Conservation (phyloP, 2,888 invertebrate species). For the Timandra comae region DNA sequence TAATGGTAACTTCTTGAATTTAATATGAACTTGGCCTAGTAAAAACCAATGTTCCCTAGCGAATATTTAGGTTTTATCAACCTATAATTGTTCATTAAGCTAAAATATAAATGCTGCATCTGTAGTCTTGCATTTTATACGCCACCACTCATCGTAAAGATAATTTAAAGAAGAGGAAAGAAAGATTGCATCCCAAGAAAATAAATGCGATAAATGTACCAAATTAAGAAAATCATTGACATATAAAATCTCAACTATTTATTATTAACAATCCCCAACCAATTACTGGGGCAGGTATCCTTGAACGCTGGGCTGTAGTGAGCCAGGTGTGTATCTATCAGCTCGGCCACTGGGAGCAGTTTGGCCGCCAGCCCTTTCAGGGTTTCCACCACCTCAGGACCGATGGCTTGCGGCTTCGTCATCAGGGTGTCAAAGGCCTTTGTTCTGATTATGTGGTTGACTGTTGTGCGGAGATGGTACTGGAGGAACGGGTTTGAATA, state of each 20-base stretch:
- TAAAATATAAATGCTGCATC: too few relatives aligned
- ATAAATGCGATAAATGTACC: too few relatives aligned
- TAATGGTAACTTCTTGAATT: too few relatives aligned
- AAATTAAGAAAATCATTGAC: neutral
- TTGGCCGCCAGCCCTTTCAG: conserved; percentile 47
- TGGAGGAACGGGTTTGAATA: too few relatives aligned
- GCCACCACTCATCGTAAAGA: too few relatives aligned
- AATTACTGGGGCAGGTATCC: conserved; percentile 53
- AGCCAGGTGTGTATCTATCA: conserved; percentile 55
- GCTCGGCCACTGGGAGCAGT: conserved; percentile 51
- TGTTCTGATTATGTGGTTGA: conserved; percentile 50
- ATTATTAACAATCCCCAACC: conserved; percentile 64
- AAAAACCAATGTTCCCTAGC: too few relatives aligned
- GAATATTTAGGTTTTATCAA: too few relatives aligned
- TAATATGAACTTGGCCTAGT: too few relatives aligned
- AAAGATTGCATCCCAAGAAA: too few relatives aligned
- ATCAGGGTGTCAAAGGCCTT: conserved; percentile 40
- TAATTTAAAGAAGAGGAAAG: too few relatives aligned
- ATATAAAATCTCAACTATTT: conserved; percentile 42
- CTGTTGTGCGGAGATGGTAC: conserved; percentile 57
- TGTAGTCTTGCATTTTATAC: too few relatives aligned
- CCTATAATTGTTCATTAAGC: too few relatives aligned
- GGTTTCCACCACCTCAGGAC: conserved; percentile 48
- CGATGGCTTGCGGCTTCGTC: conserved; percentile 54
- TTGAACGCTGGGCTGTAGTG: conserved; percentile 61